phyloP scores from a whole-genome alignment of 2,113 vertebrate species.

The Rhinoptilus africanus region DNA sequence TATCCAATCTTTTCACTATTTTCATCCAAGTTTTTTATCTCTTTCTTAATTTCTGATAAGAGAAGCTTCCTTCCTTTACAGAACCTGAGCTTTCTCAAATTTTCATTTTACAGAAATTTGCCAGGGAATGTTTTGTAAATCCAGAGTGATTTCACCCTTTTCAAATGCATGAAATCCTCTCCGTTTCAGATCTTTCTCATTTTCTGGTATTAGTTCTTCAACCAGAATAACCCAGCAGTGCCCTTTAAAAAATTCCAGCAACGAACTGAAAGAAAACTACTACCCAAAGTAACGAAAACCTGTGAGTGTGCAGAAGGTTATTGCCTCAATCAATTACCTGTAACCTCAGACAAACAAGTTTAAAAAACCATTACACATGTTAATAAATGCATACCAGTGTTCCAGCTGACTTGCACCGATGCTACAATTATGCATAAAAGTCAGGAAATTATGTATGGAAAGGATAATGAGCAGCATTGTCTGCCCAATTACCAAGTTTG shows the following conservation, averaged over 20 bases:
- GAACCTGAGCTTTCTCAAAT: not conserved
- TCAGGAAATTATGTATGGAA: slow-evolving; percentile 40
- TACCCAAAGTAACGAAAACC: not conserved
- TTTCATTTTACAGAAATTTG: not conserved
- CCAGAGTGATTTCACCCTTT: not conserved
- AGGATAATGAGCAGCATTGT: slow-evolving; percentile 45
- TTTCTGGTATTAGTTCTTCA: not conserved
- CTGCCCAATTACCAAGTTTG: slow-evolving; percentile 43
- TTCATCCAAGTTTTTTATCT: not conserved
- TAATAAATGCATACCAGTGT: not conserved
- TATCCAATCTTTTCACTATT: not conserved
- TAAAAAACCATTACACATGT: not conserved
- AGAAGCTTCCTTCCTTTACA: not conserved
- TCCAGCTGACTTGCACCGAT: slow-evolving; percentile 29
- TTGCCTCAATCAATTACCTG: not conserved
- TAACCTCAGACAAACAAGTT: not conserved
- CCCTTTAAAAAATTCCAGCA: not conserved
- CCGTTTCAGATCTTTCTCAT: not conserved
- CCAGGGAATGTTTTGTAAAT: not conserved
- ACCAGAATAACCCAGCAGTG: not conserved
- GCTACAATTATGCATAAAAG: not conserved
- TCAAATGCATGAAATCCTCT: not conserved
- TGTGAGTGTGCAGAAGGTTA: not conserved
- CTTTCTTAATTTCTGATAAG: not conserved
- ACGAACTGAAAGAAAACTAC: not conserved